These are phyloP conservation scores for Notocelia uddmanniana DNA, from an alignment of 2,888 invertebrate species.

Conservation along the genomic window DNA sequence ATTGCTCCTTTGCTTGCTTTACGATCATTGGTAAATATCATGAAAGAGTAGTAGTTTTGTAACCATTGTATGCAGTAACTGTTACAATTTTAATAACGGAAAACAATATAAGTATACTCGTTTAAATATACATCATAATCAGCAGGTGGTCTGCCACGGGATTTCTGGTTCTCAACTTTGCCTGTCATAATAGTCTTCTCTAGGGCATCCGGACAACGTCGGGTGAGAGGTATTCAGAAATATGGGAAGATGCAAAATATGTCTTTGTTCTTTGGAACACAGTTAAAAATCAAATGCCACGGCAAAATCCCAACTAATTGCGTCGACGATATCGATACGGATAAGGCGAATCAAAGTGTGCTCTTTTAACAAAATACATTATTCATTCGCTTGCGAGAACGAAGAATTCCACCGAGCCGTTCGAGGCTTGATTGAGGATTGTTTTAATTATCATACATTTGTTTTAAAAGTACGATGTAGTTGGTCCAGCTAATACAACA, in stretches of 20 bases:
- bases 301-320: neutral
- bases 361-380: constrained; percentile 15
- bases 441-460: constrained; percentile 39
- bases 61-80: no score
- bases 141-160: neutral
- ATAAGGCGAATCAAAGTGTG: neutral
- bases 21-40: no score
- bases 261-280: neutral
- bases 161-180: neutral
- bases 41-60: no score
- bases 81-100: no score
- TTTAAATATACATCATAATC: no score
- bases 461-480: constrained; percentile 32
- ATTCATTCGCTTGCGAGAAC: constrained; percentile 4
- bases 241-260: neutral
- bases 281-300: neutral
- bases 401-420: constrained; percentile 5
- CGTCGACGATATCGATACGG: constrained; percentile 8
- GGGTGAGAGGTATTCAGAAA: no score
- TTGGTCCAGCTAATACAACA: constrained; percentile 37
- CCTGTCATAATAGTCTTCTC: neutral
- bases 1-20: no score
- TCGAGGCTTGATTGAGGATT: constrained; percentile 32
- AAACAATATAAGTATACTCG: no score
- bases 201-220: no score